A percentile compares a stretch with the other conserved stretches of the same genome.
These are phyloP conservation scores for Pandemis cinnamomeana DNA, from an alignment of 2,888 invertebrate genomes.

Conservation along the genomic window DNA sequence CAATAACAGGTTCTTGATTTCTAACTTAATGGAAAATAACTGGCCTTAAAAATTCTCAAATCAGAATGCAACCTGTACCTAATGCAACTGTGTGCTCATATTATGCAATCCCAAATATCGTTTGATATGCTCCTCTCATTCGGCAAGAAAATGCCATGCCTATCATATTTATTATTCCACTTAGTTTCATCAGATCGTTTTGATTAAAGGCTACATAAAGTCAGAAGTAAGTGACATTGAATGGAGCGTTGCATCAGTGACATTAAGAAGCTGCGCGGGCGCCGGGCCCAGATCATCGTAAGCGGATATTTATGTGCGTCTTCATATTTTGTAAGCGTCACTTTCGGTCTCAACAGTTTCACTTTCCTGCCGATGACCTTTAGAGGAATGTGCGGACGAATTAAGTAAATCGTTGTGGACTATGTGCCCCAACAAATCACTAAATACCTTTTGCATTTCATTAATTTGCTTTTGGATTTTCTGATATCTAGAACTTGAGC, in stretches of 20 bases:
- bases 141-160: neutral
- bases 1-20: neutral
- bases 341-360: conserved; percentile 76
- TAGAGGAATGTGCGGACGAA: conserved; percentile 71
- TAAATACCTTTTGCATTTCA: neutral
- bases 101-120: neutral
- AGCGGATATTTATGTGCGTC: conserved; percentile 65
- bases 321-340: conserved; percentile 69
- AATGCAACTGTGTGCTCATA: neutral
- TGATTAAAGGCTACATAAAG: conserved; percentile 11
- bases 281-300: conserved; percentile 52
- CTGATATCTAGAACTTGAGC: too few relatives aligned
- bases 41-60: neutral
- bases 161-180: conserved; percentile 7
- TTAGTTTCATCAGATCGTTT: conserved; percentile 12
- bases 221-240: conserved; percentile 44
- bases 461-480: too few relatives aligned
- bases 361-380: conserved; percentile 79
- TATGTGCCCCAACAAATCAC: neutral
- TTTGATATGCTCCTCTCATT: conserved; percentile 3
- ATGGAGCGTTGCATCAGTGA: conserved; percentile 63
- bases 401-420: conserved; percentile 55
- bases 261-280: conserved; percentile 48
- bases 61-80: neutral
- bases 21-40: neutral